Evolutionary conservation across 2,113 vertebrate species (phyloP).

Genomic region (Sialia sialis): DNA sequence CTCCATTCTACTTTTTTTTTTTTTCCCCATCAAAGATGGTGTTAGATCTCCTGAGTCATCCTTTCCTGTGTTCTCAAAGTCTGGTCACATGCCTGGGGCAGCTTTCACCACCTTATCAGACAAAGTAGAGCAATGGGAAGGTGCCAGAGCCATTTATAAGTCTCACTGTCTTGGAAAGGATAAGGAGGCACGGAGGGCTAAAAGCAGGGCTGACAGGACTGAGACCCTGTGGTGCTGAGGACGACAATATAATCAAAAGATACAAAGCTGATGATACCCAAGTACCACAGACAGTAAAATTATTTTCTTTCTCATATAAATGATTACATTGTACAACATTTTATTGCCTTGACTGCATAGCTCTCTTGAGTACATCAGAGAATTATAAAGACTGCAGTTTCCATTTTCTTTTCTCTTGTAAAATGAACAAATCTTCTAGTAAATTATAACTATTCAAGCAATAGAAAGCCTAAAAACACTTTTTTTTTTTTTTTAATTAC

Average conservation of each 20-base stretch:
- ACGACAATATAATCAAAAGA: background rate
- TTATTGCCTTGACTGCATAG: slow-evolving; percentile 34
- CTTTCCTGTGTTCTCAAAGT: background rate
- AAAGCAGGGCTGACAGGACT: background rate
- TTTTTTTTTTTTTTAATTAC: background rate
- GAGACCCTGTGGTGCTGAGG: background rate
- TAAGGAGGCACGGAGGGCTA: background rate
- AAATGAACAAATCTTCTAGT: slow-evolving; percentile 18
- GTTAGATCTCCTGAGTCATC: background rate
- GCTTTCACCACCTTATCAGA: background rate
- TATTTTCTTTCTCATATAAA: background rate
- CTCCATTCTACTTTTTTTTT: background rate
- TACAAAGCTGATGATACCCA: background rate
- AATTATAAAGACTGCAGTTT: slow-evolving; percentile 41
- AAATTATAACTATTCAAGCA: slow-evolving; percentile 29
- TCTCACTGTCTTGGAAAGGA: background rate
- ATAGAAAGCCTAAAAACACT: background rate
- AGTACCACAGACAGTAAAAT: background rate
- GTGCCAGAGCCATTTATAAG: background rate
- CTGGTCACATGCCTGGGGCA: background rate
- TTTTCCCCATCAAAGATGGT: background rate
- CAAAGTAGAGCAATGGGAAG: background rate
- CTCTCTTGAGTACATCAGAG: slow-evolving; percentile 28
- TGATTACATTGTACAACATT: background rate
- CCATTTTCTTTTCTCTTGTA: slow-evolving; percentile 5